These are phyloP conservation scores for Phalacrocorax pelagicus DNA, from an alignment of 2,113 vertebrate species.

Conservation along the genomic window DNA sequence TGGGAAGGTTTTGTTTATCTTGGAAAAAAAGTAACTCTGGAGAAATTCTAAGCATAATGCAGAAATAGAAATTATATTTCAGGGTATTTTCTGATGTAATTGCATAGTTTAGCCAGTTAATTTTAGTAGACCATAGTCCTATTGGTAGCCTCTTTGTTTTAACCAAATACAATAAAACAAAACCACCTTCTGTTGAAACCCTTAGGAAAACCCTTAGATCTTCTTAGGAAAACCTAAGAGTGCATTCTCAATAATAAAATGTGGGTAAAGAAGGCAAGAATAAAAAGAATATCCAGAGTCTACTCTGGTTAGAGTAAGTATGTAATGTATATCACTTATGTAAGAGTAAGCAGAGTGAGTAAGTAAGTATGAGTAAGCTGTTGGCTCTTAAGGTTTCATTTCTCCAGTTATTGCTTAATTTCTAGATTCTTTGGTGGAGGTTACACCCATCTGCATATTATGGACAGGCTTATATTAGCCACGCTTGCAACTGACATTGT, in stretches of 20 bases:
- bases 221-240: neutral
- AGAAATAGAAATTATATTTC: neutral
- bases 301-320: neutral
- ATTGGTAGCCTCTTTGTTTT: neutral
- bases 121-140: neutral
- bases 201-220: too few species aligned
- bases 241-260: neutral
- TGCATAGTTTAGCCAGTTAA: neutral
- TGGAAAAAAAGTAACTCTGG: neutral
- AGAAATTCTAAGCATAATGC: neutral
- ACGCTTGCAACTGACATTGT: neutral
- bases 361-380: neutral
- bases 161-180: neutral
- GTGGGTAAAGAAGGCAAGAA: neutral
- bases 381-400: neutral
- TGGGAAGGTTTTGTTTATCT: neutral
- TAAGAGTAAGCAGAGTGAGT: too few species aligned
- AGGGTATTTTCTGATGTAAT: neutral
- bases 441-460: neutral
- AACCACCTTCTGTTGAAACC: rapidly evolving
- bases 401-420: neutral
- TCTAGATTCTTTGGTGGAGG: neutral
- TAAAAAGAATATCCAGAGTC: neutral
- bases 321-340: too few species aligned
- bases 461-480: neutral